Conservation (phyloP, 2,113 vertebrate genomes). For the Aplodontia rufa region DNA sequence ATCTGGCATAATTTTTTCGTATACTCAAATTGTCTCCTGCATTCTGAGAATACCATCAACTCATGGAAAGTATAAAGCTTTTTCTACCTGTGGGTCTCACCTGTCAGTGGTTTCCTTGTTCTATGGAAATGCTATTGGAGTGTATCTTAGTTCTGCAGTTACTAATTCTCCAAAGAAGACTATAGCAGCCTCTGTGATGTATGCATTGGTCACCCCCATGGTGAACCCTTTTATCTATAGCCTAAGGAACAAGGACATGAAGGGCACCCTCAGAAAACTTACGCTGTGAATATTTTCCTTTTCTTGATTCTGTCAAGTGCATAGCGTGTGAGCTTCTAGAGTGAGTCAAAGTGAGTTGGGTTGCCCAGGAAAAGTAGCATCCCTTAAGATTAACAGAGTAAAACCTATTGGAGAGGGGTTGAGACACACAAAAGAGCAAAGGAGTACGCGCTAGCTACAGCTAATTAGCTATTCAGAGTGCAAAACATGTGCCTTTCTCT, state of each 20-base stretch:
- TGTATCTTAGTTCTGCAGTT: neutral
- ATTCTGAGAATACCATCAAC: neutral
- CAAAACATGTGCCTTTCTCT: too few species aligned
- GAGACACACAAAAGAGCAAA: too few species aligned
- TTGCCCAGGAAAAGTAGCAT: too few species aligned
- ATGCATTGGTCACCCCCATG: neutral
- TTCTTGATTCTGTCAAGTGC: neutral
- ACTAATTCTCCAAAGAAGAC: neutral
- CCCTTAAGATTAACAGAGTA: too few species aligned
- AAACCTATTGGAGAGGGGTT: too few species aligned
- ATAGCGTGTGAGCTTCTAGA: neutral
- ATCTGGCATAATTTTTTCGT: neutral
- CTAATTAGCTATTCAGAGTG: too few species aligned
- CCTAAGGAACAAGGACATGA: neutral
- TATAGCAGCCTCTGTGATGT: neutral
- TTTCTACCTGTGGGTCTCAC: slow-evolving; percentile 52
- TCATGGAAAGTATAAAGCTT: neutral
- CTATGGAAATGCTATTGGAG: neutral
- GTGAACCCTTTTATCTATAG: too few species aligned
- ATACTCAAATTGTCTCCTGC: neutral
- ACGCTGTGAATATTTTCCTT: neutral
- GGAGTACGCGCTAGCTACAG: too few species aligned
- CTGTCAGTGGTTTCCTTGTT: slow-evolving; percentile 1
- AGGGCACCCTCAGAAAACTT: neutral
- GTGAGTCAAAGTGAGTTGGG: too few species aligned